Percentiles rank a stretch among this genome's conserved stretches.
Evolutionary conservation across 2,797 vertebrate genomes (phyloP).

Genomic region (Australoheros facetus): DNA sequence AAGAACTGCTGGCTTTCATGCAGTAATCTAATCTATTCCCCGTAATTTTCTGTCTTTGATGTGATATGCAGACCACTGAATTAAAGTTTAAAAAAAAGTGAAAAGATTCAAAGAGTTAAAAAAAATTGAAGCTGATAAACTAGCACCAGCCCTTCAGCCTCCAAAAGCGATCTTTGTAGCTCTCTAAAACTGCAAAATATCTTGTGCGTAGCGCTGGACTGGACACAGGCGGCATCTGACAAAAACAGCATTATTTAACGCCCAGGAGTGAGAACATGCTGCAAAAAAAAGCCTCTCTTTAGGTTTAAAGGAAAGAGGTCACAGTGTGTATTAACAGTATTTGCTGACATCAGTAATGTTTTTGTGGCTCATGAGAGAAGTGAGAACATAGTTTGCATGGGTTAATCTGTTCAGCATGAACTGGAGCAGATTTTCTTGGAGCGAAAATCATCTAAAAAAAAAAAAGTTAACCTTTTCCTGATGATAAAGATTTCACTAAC

Average conservation of each 20-base stretch:
- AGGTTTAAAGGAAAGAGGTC: not conserved
- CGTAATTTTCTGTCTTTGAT: not conserved
- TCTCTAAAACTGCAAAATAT: too few relatives aligned
- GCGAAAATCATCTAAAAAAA: not conserved
- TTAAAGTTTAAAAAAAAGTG: not conserved
- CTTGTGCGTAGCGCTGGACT: not conserved
- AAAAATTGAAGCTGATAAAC: not conserved
- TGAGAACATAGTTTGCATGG: constrained; percentile 39
- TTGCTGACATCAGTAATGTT: not conserved
- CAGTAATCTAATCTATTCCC: not conserved
- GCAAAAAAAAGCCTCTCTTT: not conserved
- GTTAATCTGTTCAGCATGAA: constrained; percentile 17
- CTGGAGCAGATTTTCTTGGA: not conserved
- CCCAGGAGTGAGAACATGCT: not conserved
- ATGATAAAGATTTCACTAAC: not conserved
- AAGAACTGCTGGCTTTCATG: not conserved
- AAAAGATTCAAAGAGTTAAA: not conserved
- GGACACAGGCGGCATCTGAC: not conserved
- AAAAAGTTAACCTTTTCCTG: not conserved
- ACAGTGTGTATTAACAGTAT: not conserved
- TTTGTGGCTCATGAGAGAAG: constrained; percentile 14
- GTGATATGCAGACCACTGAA: not conserved
- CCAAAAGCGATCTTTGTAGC: not conserved
- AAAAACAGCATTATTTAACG: not conserved
- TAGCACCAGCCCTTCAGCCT: too few relatives aligned